Base-by-base conservation (phyloP, 2,113 vertebrate species). In the Amazona guildingii region DNA sequence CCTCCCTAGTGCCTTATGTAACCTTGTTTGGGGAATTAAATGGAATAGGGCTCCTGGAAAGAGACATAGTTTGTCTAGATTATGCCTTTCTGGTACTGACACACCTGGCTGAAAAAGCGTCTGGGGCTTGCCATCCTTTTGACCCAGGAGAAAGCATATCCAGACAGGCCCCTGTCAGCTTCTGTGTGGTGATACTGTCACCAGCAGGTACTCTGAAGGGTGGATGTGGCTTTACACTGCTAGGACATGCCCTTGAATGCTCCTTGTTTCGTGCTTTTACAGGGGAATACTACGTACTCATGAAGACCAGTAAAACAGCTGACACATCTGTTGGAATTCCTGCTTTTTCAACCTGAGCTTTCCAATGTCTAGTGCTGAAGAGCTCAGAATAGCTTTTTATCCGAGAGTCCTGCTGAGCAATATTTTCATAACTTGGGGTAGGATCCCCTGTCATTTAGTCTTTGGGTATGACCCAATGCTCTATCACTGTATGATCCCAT, bases 51-150 rank as follows among this genome's bases (percentile, higher is more conserved):
- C 51, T 77, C 15, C 57, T 4, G 1, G 31, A 44, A 74, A 27
- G 74, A n/a, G 10, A 11, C 2, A 2, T 4, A 0, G 0, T 29
- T 7, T 41, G 5, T 19, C 51, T 37, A 18, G 35, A 13, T 35
- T 35, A 39, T 78, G 41, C 37, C n/a, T 43, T 59, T 12, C 46
- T 62, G 5, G 2, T 39, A 8, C 11, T 52, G 54, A 20, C 2
- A 2, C 17, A 44, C 29, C 37, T 86, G 51, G 18, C 59, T 46
- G 43, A 17, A 73, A 29, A 63, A 63, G 31, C 0, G 0, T 3
- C 2, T 51, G 51, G 39, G n/a, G 14, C 14, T 69, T 78, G 55
- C 17, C 6, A 2, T 69, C 31, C 31, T n/a, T 63, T 39, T 24
- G 17, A 35, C 64, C 29, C 21, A 18, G 70, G 49, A 73, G 54